Evolutionary conservation across 2,113 vertebrate species (phyloP).

Genomic region (Regulus satrapa): DNA sequence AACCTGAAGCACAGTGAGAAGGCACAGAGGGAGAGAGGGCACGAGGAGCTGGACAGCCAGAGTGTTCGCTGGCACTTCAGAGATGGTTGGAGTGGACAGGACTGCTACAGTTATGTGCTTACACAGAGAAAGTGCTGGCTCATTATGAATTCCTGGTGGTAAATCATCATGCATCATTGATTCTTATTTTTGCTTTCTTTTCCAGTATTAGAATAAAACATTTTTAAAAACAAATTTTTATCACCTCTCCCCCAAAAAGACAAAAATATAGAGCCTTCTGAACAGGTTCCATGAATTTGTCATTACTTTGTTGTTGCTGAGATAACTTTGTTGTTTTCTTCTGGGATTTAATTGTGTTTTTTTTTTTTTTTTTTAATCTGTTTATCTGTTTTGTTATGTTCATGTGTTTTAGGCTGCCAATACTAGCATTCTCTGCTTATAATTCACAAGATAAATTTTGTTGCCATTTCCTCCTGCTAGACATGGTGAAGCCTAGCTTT

Average conservation of each 20-base stretch:
- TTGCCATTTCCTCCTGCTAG: not conserved
- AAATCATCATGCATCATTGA: not conserved
- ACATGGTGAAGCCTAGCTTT: rapidly evolving
- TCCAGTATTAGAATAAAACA: not conserved
- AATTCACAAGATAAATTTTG: not conserved
- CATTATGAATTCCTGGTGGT: not conserved
- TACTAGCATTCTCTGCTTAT: not conserved
- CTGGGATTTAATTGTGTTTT: not conserved
- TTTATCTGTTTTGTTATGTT: not conserved
- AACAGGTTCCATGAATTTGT: not conserved
- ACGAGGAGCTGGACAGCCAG: rapidly evolving
- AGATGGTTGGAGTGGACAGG: not conserved
- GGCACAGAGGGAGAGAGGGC: too few relatives aligned
- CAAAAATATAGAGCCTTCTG: not conserved
- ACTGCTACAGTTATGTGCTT: not conserved
- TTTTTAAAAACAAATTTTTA: not conserved
- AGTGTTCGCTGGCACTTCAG: too few relatives aligned
- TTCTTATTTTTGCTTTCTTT: not conserved
- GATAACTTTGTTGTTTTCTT: not conserved
- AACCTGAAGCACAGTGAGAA: not conserved
- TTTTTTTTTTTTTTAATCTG: not conserved
- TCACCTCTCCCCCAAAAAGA: not conserved
- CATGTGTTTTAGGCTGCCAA: not conserved
- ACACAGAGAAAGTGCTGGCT: not conserved
- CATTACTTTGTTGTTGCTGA: not conserved